A percentile compares a stretch with the other conserved stretches of the same genome.
Conservation (phyloP, 2,888 invertebrate genomes). For the Cyrtodaria siliqua region DNA sequence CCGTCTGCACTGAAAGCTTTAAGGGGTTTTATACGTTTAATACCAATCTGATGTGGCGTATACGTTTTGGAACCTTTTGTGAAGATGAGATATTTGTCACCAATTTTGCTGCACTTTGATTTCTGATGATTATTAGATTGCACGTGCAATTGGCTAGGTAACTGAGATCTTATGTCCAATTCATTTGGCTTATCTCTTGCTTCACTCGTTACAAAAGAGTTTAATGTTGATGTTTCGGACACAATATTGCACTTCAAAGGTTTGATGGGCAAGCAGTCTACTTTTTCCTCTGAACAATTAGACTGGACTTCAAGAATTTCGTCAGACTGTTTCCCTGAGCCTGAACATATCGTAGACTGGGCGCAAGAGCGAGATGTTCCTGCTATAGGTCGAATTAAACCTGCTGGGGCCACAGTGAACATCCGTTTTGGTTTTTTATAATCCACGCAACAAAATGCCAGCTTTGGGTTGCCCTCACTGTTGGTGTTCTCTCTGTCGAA, state of each 20-base stretch:
- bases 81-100: constrained; percentile 92
- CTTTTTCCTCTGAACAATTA: constrained; percentile 15
- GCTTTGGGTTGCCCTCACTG: constrained; percentile 23
- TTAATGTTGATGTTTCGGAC: neutral
- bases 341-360: constrained; percentile 36
- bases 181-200: too few relatives aligned
- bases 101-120: constrained; percentile 13
- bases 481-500: too few relatives aligned
- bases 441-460: constrained; percentile 61
- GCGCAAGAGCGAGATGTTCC: constrained; percentile 4
- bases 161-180: too few relatives aligned
- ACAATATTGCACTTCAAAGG: constrained; percentile 23
- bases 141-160: too few relatives aligned
- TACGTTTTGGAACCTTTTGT: constrained; percentile 94
- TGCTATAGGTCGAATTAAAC: neutral
- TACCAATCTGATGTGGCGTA: constrained; percentile 93
- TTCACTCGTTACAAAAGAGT: too few relatives aligned
- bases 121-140: too few relatives aligned
- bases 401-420: neutral
- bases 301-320: constrained; percentile 34
- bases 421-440: constrained; percentile 52
- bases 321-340: constrained; percentile 15
- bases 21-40: constrained; percentile 89
- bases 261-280: constrained; percentile 24
- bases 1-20: constrained; percentile 67